A percentile compares a stretch with the other conserved stretches of the same genome.
These are phyloP conservation scores for Chironomus tepperi DNA, from an alignment of 1,140 invertebrate species.

Conservation along the genomic window DNA sequence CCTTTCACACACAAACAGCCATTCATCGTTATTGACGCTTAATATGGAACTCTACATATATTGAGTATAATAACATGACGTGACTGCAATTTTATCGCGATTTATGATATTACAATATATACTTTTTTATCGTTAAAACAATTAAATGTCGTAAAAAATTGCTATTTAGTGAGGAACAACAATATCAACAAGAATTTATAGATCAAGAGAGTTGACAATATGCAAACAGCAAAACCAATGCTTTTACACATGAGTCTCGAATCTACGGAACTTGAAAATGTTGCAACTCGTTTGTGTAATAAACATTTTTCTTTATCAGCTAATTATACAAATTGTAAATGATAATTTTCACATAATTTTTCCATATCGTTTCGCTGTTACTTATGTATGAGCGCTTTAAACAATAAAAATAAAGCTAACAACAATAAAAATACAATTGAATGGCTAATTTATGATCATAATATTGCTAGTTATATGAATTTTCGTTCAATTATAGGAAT, in stretches of 20 bases:
- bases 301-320: neutral
- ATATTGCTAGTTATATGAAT: no score
- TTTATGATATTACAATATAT: constrained; percentile 16
- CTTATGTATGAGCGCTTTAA: no score
- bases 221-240: no score
- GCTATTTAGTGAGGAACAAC: neutral
- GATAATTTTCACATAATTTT: constrained; percentile 10
- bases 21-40: no score
- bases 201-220: no score
- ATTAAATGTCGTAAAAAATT: constrained; percentile 17
- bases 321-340: neutral
- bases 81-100: constrained; percentile 3
- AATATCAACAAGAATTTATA: no score
- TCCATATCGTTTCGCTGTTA: neutral
- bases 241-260: no score
- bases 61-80: constrained; percentile 4
- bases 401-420: no score
- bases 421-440: no score
- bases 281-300: neutral
- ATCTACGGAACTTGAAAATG: neutral
- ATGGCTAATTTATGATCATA: no score
- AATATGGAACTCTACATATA: neutral
- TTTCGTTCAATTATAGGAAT: no score
- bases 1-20: neutral
- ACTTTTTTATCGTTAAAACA: constrained; percentile 15